Base-by-base conservation (phyloP, 2,888 invertebrate genomes). In the Eupelmus urozonus region DNA sequence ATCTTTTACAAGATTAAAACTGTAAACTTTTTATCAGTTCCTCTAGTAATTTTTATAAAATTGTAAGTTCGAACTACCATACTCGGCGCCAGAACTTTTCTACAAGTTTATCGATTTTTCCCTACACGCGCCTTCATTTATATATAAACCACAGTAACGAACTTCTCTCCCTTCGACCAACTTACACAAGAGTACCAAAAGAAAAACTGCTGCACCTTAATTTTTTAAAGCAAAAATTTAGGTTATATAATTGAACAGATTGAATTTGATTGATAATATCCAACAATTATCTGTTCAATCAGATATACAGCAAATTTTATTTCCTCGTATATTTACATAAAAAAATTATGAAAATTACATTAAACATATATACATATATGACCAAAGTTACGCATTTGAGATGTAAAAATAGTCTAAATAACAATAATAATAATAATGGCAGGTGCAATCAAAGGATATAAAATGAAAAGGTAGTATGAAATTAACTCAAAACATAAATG, bases 401-500 rank as follows among this genome's bases (percentile, higher is more conserved):
- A 57, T n/a, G 4, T 59, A 53, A 51, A 42, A 34, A 76, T 76
- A 74, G 16, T n/a, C 42, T 23, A 67, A 72, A 42, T 72, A 42
- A 34, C 9, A 42, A 72, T 42, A 20, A 60, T 25, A 51, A 42
- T 25, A 51, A 70, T 55, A 74, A 62, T 75, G 23, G 23, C 59
- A 76, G 53, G 73, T 70, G 27, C 25, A 80, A 60, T 67, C 60
- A 70, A 67, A 55, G 80, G 70, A 80, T 53, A 53, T 69, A 23
- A 76, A 80, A 70, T 73, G 76, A 79, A 53, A 73, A 70, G 76
- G 73, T 59, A 53, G 69, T 59, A 20, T 69, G 34, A 79, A 73
- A 76, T 76, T 45, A 76, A 74, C 23, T 78, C 34, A 76, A 57
- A 81, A 74, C 18, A 78, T 79, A 73, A 82, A 76, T 76, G 78